phyloP scores from a whole-genome alignment of 2,888 invertebrate genomes.

The Acleris cristana region DNA sequence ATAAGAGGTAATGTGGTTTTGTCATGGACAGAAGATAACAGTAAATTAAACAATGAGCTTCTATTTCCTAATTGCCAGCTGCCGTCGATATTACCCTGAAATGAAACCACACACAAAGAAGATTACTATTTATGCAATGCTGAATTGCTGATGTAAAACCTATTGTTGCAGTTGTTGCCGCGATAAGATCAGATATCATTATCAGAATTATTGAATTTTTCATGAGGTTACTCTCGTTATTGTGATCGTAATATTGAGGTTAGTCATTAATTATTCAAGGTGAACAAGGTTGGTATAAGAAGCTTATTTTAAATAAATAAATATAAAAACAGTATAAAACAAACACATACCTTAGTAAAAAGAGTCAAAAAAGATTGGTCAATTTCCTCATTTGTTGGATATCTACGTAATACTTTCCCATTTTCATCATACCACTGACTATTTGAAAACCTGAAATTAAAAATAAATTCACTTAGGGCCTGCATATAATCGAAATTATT shows the following conservation, averaged over 20 bases:
- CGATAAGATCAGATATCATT: constrained; percentile 16
- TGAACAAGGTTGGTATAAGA: not conserved
- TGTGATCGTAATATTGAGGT: constrained; percentile 28
- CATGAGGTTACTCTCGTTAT: constrained; percentile 25
- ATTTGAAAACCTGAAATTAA: constrained; percentile 86
- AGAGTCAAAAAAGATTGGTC: constrained; percentile 74
- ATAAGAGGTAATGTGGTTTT: constrained; percentile 74
- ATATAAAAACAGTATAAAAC: not conserved
- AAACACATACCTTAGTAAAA: constrained; percentile 65
- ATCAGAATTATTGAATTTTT: constrained; percentile 13
- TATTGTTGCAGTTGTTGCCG: constrained; percentile 4
- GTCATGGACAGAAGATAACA: constrained; percentile 75
- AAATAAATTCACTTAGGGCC: constrained; percentile 7
- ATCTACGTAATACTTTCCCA: constrained; percentile 86
- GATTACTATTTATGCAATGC: constrained; percentile 5
- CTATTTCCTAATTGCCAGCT: constrained; percentile 82
- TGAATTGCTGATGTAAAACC: not conserved
- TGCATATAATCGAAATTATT: not conserved
- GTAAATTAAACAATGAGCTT: constrained; percentile 84
- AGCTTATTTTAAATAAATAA: not conserved
- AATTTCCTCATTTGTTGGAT: constrained; percentile 76
- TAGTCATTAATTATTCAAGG: constrained; percentile 8
- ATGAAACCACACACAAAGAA: constrained; percentile 12
- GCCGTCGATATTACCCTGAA: constrained; percentile 75
- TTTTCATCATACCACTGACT: constrained; percentile 93